A percentile compares a stretch with the other conserved stretches of the same genome.
Evolutionary conservation across 2,797 vertebrate species (phyloP).

Genomic region (Tokudaia tokunoshimensis): DNA sequence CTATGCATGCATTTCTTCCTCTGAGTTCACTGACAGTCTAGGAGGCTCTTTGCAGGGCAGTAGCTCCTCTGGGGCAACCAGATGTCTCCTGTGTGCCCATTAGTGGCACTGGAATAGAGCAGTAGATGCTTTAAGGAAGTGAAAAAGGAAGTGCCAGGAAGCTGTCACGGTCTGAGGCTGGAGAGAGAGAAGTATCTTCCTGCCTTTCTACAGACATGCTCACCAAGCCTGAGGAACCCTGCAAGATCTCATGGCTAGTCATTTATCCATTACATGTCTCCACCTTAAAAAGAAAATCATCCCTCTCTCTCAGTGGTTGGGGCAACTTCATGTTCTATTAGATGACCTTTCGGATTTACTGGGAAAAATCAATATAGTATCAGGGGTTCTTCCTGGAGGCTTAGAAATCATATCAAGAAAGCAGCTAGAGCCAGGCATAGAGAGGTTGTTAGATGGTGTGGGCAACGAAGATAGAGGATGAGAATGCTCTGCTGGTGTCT

Average conservation of each 20-base stretch:
- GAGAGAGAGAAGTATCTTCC: neutral
- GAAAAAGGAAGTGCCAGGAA: neutral
- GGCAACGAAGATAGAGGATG: neutral
- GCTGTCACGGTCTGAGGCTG: neutral
- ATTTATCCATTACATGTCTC: neutral
- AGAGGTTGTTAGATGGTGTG: neutral
- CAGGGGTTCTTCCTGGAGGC: constrained; percentile 28
- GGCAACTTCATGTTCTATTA: neutral
- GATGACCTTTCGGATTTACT: neutral
- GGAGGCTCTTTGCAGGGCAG: constrained; percentile 2
- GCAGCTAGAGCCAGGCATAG: neutral
- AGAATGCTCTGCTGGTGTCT: neutral
- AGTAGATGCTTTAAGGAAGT: neutral
- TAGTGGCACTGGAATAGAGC: neutral
- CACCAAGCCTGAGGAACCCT: neutral
- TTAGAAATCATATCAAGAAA: neutral
- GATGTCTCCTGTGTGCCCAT: neutral
- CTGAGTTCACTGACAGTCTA: neutral
- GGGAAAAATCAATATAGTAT: neutral
- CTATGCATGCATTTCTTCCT: neutral
- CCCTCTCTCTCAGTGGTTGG: neutral
- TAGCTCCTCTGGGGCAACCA: neutral
- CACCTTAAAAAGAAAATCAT: neutral
- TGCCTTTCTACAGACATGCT: neutral
- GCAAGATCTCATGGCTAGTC: too few relatives aligned